Percentiles rank a stretch among this genome's conserved stretches.
Evolutionary conservation across 2,797 vertebrate genomes (phyloP).

Genomic region (Cottoperca gobio): DNA sequence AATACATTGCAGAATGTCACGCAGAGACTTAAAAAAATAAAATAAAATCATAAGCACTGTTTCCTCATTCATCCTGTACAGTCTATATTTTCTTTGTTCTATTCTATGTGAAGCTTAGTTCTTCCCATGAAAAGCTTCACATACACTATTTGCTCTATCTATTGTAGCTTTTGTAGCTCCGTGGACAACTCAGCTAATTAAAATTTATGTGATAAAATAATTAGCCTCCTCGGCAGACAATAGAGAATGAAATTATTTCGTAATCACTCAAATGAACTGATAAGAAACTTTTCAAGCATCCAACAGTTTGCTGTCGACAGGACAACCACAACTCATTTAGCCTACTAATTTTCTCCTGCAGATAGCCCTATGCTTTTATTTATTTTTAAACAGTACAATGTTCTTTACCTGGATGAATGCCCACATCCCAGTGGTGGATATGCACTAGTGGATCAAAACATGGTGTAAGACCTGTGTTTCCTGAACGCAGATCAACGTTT

Average conservation of each 20-base stretch:
- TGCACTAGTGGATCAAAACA: constrained; percentile 6
- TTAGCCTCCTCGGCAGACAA: constrained; percentile 83
- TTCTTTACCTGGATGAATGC: constrained; percentile 22
- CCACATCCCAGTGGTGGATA: constrained; percentile 14
- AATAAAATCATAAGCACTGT: constrained; percentile 22
- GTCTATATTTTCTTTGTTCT: constrained; percentile 53
- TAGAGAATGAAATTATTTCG: constrained; percentile 73
- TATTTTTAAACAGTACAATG: not conserved
- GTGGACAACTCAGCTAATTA: constrained; percentile 84
- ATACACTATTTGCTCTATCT: constrained; percentile 68
- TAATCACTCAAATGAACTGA: constrained; percentile 80
- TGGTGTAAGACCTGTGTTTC: constrained; percentile 10
- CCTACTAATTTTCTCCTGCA: constrained; percentile 47
- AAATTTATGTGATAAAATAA: constrained; percentile 86
- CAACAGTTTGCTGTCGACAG: constrained; percentile 62
- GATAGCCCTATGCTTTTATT: constrained; percentile 25
- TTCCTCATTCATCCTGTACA: constrained; percentile 55
- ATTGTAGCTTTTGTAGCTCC: constrained; percentile 71
- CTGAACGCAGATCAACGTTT: not conserved
- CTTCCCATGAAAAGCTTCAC: constrained; percentile 64
- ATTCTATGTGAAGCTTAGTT: constrained; percentile 50
- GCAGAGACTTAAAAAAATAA: not conserved
- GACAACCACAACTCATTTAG: constrained; percentile 49
- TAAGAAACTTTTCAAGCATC: constrained; percentile 79
- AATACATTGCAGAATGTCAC: constrained; percentile 31